These are phyloP conservation scores for Synanthedon formicaeformis DNA, from an alignment of 2,888 invertebrate genomes.

Conservation along the genomic window DNA sequence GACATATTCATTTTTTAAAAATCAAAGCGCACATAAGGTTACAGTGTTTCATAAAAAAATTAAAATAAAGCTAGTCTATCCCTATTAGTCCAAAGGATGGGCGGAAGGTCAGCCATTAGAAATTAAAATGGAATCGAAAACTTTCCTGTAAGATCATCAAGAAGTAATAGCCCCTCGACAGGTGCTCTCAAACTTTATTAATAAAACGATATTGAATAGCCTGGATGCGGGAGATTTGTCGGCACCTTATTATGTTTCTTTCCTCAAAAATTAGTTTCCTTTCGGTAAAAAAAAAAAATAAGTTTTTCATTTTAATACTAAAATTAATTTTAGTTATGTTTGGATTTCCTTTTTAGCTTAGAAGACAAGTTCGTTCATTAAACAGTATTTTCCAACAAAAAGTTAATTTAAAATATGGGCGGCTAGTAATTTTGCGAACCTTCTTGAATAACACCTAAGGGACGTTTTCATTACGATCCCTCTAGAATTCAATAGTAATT, in stretches of 20 bases:
- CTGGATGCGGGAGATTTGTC: slow-evolving; percentile 11
- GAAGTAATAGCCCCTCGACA: slow-evolving; percentile 19
- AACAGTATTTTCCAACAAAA: no score
- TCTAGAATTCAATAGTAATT: neutral
- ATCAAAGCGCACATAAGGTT: no score
- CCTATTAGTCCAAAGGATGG: neutral
- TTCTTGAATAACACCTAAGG: neutral
- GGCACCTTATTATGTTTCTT: neutral
- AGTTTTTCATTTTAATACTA: no score
- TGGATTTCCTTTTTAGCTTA: no score
- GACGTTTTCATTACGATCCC: neutral
- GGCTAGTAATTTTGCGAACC: neutral
- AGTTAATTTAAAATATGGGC: no score
- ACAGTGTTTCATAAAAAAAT: no score
- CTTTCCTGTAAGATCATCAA: slow-evolving; percentile 19
- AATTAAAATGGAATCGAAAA: slow-evolving; percentile 25
- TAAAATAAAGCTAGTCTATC: no score
- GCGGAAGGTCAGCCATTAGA: slow-evolving; percentile 12
- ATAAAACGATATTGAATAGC: slow-evolving; percentile 31
- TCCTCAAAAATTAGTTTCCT: no score
- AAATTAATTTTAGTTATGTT: no score
- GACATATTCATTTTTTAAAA: no score
- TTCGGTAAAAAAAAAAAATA: no score
- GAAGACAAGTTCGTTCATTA: no score
- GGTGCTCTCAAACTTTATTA: slow-evolving; percentile 31